A percentile compares a stretch with the other conserved stretches of the same genome.
Evolutionary conservation across 2,113 vertebrate species (phyloP).

Genomic region (Microtus pennsylvanicus): DNA sequence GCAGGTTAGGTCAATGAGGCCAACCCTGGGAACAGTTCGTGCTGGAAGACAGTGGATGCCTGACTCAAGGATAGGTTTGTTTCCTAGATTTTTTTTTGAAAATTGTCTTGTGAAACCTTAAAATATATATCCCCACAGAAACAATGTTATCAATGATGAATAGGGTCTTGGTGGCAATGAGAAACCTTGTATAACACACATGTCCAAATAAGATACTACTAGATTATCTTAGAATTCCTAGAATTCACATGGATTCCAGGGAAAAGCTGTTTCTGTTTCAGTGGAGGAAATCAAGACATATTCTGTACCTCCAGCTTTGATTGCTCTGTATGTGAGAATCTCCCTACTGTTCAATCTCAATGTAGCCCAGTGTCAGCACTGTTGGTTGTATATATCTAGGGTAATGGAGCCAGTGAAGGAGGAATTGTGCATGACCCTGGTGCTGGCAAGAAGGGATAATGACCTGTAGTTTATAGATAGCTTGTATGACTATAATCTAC

Average conservation of each 20-base stretch:
- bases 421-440: neutral
- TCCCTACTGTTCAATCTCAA: fast-evolving
- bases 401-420: neutral
- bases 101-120: neutral
- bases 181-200: constrained; percentile 13
- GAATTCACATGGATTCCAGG: constrained; percentile 1
- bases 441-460: neutral
- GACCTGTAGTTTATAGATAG: neutral
- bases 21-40: constrained; percentile 57
- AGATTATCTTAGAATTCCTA: constrained; percentile 29
- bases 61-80: constrained; percentile 63
- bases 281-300: neutral
- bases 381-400: neutral
- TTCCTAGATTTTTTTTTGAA: constrained; percentile 68
- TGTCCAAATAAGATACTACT: constrained; percentile 34
- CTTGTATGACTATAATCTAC: neutral
- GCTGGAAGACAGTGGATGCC: constrained; percentile 57
- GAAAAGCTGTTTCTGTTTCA: constrained; percentile 49
- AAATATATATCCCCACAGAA: constrained; percentile 47
- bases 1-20: constrained; percentile 69
- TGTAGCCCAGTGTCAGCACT: neutral
- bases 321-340: neutral
- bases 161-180: neutral
- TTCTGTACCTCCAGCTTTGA: neutral
- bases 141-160: constrained; percentile 53